Evolutionary conservation across 2,797 vertebrate genomes (phyloP), one percentile per base, ranked within the genome.

Genomic region (Falco peregrinus): DNA sequence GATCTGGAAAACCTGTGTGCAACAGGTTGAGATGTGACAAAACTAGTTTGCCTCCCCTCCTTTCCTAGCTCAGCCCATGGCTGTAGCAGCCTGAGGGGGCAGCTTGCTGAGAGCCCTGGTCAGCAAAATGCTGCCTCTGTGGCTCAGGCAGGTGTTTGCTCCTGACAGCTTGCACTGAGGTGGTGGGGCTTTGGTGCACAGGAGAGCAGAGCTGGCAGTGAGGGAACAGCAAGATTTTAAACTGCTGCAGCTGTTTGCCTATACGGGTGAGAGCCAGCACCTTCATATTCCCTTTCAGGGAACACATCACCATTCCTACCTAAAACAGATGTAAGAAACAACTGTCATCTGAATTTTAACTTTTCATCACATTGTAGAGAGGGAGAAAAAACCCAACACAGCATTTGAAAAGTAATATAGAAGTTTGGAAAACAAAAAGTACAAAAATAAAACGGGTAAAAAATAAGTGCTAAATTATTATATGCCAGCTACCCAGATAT

Each of bases 61-160:
- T 53, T 20, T 81, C 31, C n/a, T 48, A 29, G 16, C 37, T 86
- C 31, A 54, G 15, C 33, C 37, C 37, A 5, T 15, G 47, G 29
- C 5, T 51, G n/a, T 22, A 43, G 7, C 11, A 10, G 10, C 4
- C 2, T 0, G 0, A 35, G 19, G 33, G 13, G 9, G 3, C 15
- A 57, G 41, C 14, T 60, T 80, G 16, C 51, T 35, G 45, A 16
- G 19, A 84, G 5, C 5, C 11, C 26, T 64, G 45, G 10, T 8
- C 3, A 11, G 21, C 17, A 56, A 63, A 81, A 54, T 6, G 35
- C 48, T 68, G n/a, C 19, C 1, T 0, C 29, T 28, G 51, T 43
- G 35, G 16, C 33, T 54, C 16, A 15, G 47, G 19, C 8, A 33
- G 37, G 10, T 54, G 14, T 28, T 67, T 37, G 47, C 18, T 59